Percentiles rank a stretch among this genome's conserved stretches.
Conservation (phyloP, 2,113 vertebrate genomes). For the Sminthopsis crassicaudata region DNA sequence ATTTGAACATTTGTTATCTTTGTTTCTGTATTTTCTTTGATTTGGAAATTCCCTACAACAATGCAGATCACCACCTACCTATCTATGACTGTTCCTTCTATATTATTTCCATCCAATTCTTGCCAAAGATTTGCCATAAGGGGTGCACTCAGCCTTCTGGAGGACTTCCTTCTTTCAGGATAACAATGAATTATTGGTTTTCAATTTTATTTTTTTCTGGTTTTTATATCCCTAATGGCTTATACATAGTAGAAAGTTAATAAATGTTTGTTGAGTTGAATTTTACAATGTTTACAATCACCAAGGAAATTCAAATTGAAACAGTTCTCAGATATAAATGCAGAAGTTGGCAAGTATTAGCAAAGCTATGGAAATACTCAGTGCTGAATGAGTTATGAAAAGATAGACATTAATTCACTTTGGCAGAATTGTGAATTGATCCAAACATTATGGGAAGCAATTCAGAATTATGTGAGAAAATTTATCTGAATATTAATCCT, state of each 20-base stretch:
- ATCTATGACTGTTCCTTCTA: neutral
- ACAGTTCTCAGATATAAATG: neutral
- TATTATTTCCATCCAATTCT: neutral
- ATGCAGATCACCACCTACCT: too few relatives aligned
- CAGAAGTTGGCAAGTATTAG: neutral
- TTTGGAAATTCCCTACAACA: neutral
- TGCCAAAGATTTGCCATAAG: neutral
- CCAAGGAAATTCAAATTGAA: neutral
- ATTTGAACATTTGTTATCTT: neutral
- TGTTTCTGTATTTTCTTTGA: neutral
- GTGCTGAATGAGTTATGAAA: neutral
- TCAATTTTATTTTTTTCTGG: neutral
- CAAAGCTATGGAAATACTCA: neutral
- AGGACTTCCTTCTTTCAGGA: neutral
- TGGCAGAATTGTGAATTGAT: neutral
- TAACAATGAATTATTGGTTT: neutral
- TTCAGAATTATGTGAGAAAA: neutral
- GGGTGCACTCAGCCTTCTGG: neutral
- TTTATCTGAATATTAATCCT: neutral
- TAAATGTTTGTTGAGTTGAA: neutral
- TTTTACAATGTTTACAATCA: neutral
- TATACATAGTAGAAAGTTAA: neutral
- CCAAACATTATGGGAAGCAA: neutral
- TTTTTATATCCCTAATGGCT: neutral
- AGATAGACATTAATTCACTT: neutral